Percentiles rank a stretch among this genome's conserved stretches.
These are phyloP conservation scores for Turritopsis rubra DNA, from an alignment of 30 jellyfish, hydroid and myxozoan species.

Conservation along the genomic window DNA sequence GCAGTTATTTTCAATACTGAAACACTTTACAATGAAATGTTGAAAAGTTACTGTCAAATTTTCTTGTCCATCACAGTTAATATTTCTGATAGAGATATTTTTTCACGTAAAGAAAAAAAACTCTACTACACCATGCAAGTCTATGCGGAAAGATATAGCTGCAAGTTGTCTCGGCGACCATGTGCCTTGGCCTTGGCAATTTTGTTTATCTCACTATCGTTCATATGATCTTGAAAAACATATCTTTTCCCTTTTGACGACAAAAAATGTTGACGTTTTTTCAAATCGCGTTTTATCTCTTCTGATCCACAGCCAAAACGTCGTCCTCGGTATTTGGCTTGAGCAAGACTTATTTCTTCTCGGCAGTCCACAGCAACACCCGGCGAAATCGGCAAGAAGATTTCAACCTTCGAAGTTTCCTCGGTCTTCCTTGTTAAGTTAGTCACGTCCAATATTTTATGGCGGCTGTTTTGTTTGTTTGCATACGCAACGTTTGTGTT, in stretches of 20 bases:
- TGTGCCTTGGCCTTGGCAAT: neutral
- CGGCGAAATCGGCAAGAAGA: neutral
- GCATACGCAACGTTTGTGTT: too few species aligned
- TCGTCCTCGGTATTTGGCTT: slow-evolving; percentile 1
- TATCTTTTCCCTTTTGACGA: neutral
- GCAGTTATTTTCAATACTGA: too few species aligned
- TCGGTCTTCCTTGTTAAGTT: too few species aligned
- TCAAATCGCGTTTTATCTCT: neutral
- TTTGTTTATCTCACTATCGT: neutral
- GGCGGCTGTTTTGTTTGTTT: too few species aligned
- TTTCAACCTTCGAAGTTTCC: neutral
- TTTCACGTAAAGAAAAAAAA: too few species aligned
- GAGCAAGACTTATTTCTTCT: neutral
- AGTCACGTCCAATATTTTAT: too few species aligned
- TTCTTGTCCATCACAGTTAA: too few species aligned
- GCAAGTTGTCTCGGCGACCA: neutral
- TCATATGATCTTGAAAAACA: neutral
- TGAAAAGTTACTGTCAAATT: too few species aligned
- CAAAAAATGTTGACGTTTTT: neutral
- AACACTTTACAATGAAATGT: too few species aligned
- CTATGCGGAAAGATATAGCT: neutral
- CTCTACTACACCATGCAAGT: neutral
- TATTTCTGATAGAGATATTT: too few species aligned
- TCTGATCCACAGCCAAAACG: neutral
- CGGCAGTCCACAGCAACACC: neutral